Conservation (phyloP, 1,140 invertebrate genomes). For the Theocolax elegans region DNA sequence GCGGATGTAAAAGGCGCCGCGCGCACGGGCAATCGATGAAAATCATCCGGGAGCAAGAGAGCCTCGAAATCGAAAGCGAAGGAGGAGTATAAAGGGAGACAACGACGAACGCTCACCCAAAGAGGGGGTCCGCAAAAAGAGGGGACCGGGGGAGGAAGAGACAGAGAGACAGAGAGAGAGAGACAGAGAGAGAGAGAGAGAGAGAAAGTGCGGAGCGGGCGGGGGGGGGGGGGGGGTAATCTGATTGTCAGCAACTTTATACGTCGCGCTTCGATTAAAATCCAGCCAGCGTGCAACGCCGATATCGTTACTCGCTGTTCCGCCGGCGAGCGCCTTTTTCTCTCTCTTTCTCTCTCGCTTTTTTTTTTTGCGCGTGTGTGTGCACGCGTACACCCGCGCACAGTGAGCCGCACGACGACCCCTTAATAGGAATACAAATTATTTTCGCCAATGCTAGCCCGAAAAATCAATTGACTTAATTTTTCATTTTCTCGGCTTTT, state of each 20-base stretch:
- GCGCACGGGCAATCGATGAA: too few species aligned
- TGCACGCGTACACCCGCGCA: not conserved
- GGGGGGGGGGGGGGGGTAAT: conserved; percentile 54
- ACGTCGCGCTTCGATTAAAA: conserved; percentile 66
- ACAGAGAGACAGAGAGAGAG: conserved; percentile 5
- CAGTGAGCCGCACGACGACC: not conserved
- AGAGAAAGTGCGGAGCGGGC: conserved; percentile 22
- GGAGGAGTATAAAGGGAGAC: not conserved
- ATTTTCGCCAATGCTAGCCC: conserved; percentile 29
- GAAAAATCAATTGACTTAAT: conserved; percentile 40
- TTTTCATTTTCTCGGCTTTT: conserved; percentile 25
- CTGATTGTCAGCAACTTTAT: conserved; percentile 67
- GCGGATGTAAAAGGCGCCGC: too few species aligned
- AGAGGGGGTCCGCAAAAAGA: too few species aligned
- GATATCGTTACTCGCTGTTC: conserved; percentile 58
- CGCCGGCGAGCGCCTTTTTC: conserved; percentile 12
- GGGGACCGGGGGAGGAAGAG: not conserved
- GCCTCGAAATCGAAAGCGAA: conserved; percentile 1
- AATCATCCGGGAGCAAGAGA: not conserved
- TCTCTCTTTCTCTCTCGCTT: conserved; percentile 38
- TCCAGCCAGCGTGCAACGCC: conserved; percentile 60
- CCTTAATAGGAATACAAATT: conserved; percentile 37
- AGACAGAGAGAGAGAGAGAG: conserved; percentile 7
- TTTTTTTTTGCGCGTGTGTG: conserved; percentile 37
- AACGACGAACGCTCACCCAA: too few species aligned